Conservation (phyloP, 2,888 invertebrate genomes). For the Drosophila cyrtoloma region DNA sequence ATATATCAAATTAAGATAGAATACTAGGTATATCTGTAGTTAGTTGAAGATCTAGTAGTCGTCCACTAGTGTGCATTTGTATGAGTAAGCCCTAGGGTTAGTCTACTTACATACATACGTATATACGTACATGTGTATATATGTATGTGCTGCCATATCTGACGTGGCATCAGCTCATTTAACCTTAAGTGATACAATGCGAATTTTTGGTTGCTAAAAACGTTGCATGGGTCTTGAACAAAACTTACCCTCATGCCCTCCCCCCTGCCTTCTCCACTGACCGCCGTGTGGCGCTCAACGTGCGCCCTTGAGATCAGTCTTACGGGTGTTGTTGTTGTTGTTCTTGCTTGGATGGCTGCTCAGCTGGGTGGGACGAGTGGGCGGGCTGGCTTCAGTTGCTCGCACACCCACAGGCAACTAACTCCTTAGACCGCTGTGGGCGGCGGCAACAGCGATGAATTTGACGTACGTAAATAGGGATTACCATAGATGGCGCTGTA, state of each 20-base stretch:
- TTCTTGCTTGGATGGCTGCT: constrained; percentile 9
- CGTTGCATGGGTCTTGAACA: constrained; percentile 18
- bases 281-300: constrained; percentile 10
- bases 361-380: constrained; percentile 3
- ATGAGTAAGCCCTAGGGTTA: constrained; percentile 1
- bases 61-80: constrained; percentile 16
- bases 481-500: constrained; percentile 96
- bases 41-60: constrained; percentile 28
- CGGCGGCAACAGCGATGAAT: constrained; percentile 86
- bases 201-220: constrained; percentile 74
- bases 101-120: constrained; percentile 1
- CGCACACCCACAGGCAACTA: background rate
- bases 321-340: constrained; percentile 34
- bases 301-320: constrained; percentile 72
- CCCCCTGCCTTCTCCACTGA: background rate
- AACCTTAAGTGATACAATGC: constrained; percentile 46
- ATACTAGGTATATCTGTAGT: constrained; percentile 41
- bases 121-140: background rate
- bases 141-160: constrained; percentile 37
- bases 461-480: constrained; percentile 91
- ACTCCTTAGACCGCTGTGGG: constrained; percentile 86
- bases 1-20: constrained; percentile 21
- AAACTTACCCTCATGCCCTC: constrained; percentile 19
- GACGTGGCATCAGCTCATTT: constrained; percentile 55
- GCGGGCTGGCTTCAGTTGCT: background rate